These are phyloP conservation scores for Ciconia boyciana DNA, from an alignment of 2,113 vertebrate genomes.

Conservation along the genomic window DNA sequence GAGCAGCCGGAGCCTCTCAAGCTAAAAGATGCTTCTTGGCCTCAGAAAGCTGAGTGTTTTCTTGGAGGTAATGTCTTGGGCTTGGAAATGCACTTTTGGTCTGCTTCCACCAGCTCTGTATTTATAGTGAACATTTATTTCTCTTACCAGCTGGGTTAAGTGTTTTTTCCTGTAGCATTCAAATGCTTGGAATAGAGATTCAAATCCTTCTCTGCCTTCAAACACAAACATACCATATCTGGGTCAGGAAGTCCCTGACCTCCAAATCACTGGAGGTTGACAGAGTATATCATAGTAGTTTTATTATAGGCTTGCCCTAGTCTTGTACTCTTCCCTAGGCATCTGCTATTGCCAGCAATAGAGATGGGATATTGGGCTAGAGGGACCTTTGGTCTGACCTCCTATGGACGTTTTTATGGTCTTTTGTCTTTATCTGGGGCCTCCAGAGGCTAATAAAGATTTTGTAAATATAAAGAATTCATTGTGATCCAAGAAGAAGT, in stretches of 20 bases:
- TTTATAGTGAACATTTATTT: conserved; percentile 2
- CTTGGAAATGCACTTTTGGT: not conserved
- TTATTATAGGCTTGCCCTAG: not conserved
- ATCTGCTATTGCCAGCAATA: conserved; percentile 6
- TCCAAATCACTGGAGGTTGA: conserved; percentile 17
- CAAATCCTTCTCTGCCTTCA: conserved; percentile 1
- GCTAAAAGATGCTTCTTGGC: not conserved
- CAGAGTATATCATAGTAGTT: not conserved
- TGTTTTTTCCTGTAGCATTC: not conserved
- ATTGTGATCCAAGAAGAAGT: conserved; percentile 20
- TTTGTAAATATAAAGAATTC: conserved; percentile 17
- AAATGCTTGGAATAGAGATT: conserved; percentile 3
- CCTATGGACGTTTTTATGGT: not conserved
- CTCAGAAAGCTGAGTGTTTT: not conserved
- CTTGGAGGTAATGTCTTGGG: not conserved
- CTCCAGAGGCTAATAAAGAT: conserved; percentile 33
- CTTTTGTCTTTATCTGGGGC: conserved; percentile 46
- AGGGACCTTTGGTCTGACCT: conserved; percentile 39
- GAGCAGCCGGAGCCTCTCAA: not conserved
- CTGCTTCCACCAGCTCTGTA: not conserved
- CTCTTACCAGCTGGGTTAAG: not conserved
- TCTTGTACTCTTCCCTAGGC: conserved; percentile 11
- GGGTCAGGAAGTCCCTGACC: conserved; percentile 47
- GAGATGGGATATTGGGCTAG: not conserved
- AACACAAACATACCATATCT: conserved; percentile 42